These are phyloP conservation scores for Bombus terrestris DNA, from an alignment of 1,140 invertebrate species.

Conservation along the genomic window DNA sequence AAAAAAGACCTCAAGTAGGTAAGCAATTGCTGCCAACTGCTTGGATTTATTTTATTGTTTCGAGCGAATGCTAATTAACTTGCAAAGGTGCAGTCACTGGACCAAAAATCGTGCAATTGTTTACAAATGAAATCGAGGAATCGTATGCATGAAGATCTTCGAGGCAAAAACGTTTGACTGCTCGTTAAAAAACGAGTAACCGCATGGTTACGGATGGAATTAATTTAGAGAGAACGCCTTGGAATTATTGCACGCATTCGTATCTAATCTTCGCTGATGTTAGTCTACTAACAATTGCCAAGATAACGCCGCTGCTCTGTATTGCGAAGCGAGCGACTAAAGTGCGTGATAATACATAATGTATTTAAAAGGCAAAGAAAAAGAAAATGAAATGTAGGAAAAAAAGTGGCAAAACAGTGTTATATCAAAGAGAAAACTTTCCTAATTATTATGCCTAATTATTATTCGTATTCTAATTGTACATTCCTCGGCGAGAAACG, in stretches of 20 bases:
- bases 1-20: not conserved
- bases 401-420: not conserved
- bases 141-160: not conserved
- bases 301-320: constrained; percentile 49
- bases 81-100: not conserved
- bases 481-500: constrained; percentile 20
- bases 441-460: not conserved
- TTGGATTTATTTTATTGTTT: not conserved
- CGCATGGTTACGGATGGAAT: constrained; percentile 37
- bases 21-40: not conserved
- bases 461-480: constrained; percentile 9
- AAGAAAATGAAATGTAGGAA: not conserved
- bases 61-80: not conserved
- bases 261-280: constrained; percentile 68
- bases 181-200: constrained; percentile 33
- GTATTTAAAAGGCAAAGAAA: constrained; percentile 1
- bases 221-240: constrained; percentile 42
- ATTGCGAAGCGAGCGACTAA: constrained; percentile 6
- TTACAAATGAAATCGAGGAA: not conserved
- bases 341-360: constrained; percentile 3
- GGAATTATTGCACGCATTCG: constrained; percentile 14
- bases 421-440: constrained; percentile 34
- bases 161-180: constrained; percentile 2
- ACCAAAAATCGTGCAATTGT: not conserved
- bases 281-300: constrained; percentile 45